Conservation (phyloP, 2,113 vertebrate species). For the Onychostruthus taczanowskii region DNA sequence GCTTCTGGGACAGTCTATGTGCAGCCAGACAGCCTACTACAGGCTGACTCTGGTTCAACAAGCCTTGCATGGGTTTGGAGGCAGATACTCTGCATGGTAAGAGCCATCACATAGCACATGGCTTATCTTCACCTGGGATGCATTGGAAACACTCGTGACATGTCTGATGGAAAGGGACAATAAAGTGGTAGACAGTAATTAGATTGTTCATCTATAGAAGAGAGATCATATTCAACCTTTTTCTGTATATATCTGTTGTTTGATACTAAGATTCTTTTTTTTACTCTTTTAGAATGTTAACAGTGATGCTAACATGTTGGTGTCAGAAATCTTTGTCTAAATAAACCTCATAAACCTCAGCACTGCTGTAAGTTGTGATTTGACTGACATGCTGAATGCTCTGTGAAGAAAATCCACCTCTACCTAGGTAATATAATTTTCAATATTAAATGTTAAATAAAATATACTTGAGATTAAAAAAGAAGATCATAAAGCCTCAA, state of each 20-base stretch:
- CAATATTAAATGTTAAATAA: constrained; percentile 15
- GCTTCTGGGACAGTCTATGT: neutral
- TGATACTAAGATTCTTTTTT: neutral
- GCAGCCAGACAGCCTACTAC: neutral
- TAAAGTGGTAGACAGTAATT: neutral
- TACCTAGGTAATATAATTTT: neutral
- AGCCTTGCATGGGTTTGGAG: neutral
- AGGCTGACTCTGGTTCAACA: neutral
- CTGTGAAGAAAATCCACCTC: neutral
- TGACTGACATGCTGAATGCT: neutral
- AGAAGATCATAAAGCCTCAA: neutral
- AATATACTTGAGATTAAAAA: neutral
- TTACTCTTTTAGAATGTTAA: neutral
- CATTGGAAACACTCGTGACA: neutral
- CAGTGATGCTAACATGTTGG: neutral
- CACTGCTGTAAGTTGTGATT: neutral
- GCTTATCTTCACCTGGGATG: neutral
- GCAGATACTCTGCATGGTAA: neutral
- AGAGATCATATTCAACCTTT: neutral
- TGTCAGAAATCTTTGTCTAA: constrained; percentile 8
- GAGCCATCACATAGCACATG: neutral
- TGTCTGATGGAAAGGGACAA: neutral
- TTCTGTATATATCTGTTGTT: neutral
- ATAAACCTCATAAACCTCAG: constrained; percentile 12
- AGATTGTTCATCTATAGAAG: neutral